phyloP scores from a whole-genome alignment of 2,113 vertebrate genomes.

The Esox niger region DNA sequence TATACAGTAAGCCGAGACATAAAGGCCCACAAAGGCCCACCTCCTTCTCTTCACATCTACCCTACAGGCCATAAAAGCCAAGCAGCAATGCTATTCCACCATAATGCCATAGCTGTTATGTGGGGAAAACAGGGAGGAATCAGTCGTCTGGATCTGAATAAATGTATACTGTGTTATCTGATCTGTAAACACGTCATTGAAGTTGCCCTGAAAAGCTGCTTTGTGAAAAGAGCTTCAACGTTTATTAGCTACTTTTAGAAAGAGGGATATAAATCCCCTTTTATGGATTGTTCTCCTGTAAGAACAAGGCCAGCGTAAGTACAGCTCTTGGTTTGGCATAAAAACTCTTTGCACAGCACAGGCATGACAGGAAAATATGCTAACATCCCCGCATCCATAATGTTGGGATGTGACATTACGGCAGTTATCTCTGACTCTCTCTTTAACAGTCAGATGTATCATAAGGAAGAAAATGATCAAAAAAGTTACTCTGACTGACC shows the following conservation, averaged over 20 bases:
- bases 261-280: constrained; percentile 32
- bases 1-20: no score
- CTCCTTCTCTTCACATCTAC: neutral
- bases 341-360: constrained; percentile 36
- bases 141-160: constrained; percentile 15
- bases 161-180: constrained; percentile 19
- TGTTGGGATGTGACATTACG: constrained; percentile 14
- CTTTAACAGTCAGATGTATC: no score
- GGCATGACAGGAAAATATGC: constrained; percentile 7
- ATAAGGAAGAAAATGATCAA: no score
- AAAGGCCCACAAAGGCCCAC: no score
- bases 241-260: constrained; percentile 46
- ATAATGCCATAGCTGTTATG: no score
- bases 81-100: constrained; percentile 1
- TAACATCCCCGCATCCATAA: constrained; percentile 13
- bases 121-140: constrained; percentile 30
- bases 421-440: constrained; percentile 5
- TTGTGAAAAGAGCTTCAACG: constrained; percentile 11
- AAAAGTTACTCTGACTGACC: no score
- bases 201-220: constrained; percentile 31
- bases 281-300: constrained; percentile 45
- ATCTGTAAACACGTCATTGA: constrained; percentile 37
- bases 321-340: constrained; percentile 21
- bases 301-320: constrained; percentile 26
- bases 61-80: neutral